Base-by-base conservation (phyloP, 2,113 vertebrate species). In the Actenoides hombroni region DNA sequence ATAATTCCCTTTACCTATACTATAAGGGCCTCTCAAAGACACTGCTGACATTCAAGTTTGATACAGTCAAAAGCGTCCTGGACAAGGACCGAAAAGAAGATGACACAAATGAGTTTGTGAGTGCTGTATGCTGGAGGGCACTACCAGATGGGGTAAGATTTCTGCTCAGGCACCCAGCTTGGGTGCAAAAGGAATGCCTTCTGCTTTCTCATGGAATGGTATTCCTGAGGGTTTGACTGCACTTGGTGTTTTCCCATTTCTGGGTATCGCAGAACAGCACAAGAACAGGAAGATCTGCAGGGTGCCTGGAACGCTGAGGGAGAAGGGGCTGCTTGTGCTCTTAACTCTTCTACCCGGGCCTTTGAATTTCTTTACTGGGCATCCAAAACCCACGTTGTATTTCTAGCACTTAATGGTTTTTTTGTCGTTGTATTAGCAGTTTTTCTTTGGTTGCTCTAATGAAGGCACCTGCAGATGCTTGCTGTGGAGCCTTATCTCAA, bases 1-100 rank as follows among this genome's bases (percentile, higher is more conserved):
- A 99, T 98, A 99, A 99, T 96, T 99, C 99, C 78, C 98, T 99
- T 80, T 99, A 99, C 97, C 96, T 99, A 16, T 99, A 99, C 98
- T 99, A 99, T 96, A 99, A 99, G 97, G 99, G 99, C 92, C 99
- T 99, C 95, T 99, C 99, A 97, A 99, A 99, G 98, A 99, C 99
- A 70, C 98, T 99, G 97, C 97, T 99, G 94, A 99, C 99, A 0
- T 99, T 99, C 98, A 99, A 99, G 95, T 99, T 99, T 96, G 99
- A 99, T 98, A 99, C 99, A 8, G 99, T 99, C 91, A 99, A 99
- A 97, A 99, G 99, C 46, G 99, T 99, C 51, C 96, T 99, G 98
- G 99, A 99, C 97, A 99, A 99, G 96, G 99, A 99, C 93, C 98
- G 99, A 92, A 99, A 99, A 96, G 99, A 99, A 95, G 99, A 99